phyloP scores from a whole-genome alignment of 2,888 invertebrate genomes.

The Plagiodera versicolora region DNA sequence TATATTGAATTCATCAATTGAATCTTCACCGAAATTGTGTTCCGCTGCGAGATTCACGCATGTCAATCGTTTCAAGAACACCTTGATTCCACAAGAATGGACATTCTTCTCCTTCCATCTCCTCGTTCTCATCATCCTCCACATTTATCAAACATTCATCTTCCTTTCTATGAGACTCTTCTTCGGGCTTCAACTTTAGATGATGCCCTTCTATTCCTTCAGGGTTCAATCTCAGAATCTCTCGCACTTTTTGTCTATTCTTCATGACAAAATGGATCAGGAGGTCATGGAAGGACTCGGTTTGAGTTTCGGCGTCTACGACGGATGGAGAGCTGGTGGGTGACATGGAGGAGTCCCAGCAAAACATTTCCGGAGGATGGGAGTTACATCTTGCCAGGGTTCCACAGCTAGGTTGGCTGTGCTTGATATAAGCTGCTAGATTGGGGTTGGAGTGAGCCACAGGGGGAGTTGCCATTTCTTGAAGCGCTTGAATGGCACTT shows the following conservation, averaged over 20 bases:
- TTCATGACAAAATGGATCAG: slow-evolving; percentile 69
- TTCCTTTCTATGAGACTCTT: no score
- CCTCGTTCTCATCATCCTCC: slow-evolving; percentile 33
- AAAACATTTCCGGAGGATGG: slow-evolving; percentile 83
- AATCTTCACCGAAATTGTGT: background rate
- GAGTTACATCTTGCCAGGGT: slow-evolving; percentile 77
- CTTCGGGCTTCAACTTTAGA: no score
- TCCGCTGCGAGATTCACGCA: background rate
- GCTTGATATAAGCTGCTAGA: slow-evolving; percentile 55
- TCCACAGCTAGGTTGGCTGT: slow-evolving; percentile 49
- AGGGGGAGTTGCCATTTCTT: slow-evolving; percentile 74
- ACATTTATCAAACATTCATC: slow-evolving; percentile 34
- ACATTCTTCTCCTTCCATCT: slow-evolving; percentile 36
- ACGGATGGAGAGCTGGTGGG: slow-evolving; percentile 49
- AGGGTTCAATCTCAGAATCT: slow-evolving; percentile 68
- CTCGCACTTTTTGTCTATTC: slow-evolving; percentile 73
- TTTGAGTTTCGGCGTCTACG: slow-evolving; percentile 60
- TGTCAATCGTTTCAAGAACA: slow-evolving; percentile 35
- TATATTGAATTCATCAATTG: no score
- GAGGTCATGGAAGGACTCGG: slow-evolving; percentile 63
- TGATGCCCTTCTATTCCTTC: no score
- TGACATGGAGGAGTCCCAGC: slow-evolving; percentile 66
- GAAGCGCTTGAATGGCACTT: slow-evolving; percentile 80
- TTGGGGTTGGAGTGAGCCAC: slow-evolving; percentile 84
- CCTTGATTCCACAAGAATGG: slow-evolving; percentile 46